Evolutionary conservation across 2,888 invertebrate genomes (phyloP).

Genomic region (Pseudanteris insignis): DNA sequence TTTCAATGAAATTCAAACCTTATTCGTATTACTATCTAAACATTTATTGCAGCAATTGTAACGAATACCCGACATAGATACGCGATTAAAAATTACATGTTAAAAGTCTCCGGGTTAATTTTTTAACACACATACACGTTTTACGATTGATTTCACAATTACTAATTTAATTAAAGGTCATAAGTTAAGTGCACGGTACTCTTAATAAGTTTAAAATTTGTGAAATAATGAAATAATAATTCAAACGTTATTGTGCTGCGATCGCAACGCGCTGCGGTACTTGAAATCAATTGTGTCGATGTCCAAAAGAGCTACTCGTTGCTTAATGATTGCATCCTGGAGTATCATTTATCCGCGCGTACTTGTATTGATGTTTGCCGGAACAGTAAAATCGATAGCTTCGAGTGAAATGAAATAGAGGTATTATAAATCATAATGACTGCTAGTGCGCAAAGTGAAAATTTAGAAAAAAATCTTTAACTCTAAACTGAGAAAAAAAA

Average conservation of each 20-base stretch:
- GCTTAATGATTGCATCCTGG: slow-evolving; percentile 50
- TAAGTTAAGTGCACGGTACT: no score
- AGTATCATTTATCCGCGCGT: slow-evolving; percentile 34
- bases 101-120: not conserved
- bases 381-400: slow-evolving; percentile 19
- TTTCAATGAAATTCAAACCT: no score
- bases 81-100: not conserved
- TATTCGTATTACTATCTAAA: no score
- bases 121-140: not conserved
- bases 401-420: slow-evolving; percentile 1
- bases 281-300: slow-evolving; percentile 44
- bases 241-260: slow-evolving; percentile 46
- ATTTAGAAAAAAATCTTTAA: not conserved
- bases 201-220: no score
- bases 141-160: slow-evolving; percentile 5
- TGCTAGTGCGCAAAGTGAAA: not conserved
- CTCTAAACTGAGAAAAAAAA: not conserved
- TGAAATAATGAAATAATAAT: slow-evolving; percentile 49
- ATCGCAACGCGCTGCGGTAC: slow-evolving; percentile 52
- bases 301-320: slow-evolving; percentile 51
- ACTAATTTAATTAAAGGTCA: slow-evolving; percentile 34
- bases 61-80: no score
- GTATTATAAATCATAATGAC: slow-evolving; percentile 6
- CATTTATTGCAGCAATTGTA: no score
- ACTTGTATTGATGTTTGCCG: slow-evolving; percentile 30